Evolutionary conservation across 2,888 invertebrate genomes (phyloP).

Genomic region (Ferdinandea cuprea): DNA sequence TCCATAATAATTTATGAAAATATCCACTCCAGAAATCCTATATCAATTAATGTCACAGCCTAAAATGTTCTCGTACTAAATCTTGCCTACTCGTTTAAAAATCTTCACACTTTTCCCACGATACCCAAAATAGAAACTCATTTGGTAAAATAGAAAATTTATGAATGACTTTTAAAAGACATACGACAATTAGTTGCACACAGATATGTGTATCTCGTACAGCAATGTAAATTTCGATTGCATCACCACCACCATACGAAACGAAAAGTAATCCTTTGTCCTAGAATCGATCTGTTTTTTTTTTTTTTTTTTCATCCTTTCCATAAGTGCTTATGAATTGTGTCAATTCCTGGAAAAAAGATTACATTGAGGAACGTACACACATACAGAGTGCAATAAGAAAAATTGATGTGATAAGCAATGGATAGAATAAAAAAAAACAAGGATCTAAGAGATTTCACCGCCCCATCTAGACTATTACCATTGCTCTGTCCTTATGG

Average conservation of each 20-base stretch:
- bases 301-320: constrained; percentile 6
- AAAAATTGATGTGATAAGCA: constrained; percentile 58
- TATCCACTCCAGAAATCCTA: not conserved
- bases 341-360: constrained; percentile 54
- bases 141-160: constrained; percentile 46
- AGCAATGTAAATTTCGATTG: constrained; percentile 23
- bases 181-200: constrained; percentile 16
- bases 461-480: constrained; percentile 39
- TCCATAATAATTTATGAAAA: constrained; percentile 6
- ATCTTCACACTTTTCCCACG: constrained; percentile 54
- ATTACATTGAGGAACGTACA: constrained; percentile 33
- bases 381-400: constrained; percentile 18
- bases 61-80: not conserved
- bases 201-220: not conserved
- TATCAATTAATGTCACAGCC: not conserved
- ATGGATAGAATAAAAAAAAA: constrained; percentile 20
- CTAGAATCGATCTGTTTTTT: too few relatives aligned
- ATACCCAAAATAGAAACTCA: constrained; percentile 44
- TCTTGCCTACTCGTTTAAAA: not conserved
- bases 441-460: constrained; percentile 59
- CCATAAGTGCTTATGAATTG: constrained; percentile 12
- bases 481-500: not conserved
- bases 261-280: constrained; percentile 10
- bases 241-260: not conserved
- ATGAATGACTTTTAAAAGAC: constrained; percentile 64